These are phyloP conservation scores for Melanogrammus aeglefinus DNA, from an alignment of 2,797 vertebrate genomes.

Conservation along the genomic window DNA sequence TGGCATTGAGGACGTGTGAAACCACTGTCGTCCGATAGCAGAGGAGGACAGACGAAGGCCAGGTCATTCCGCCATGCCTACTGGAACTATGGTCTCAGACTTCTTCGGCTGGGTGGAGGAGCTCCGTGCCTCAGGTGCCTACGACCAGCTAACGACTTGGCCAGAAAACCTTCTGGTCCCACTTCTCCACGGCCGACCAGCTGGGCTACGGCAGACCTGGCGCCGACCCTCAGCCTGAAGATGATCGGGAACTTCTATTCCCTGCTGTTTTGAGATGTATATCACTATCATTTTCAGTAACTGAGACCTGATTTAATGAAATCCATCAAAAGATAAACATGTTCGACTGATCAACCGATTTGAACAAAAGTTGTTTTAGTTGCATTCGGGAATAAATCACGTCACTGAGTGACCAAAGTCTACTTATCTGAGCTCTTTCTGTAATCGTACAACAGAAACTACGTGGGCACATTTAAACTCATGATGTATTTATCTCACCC, in stretches of 20 bases:
- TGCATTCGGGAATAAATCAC: background rate
- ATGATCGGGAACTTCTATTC: slow-evolving; percentile 25
- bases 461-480: background rate
- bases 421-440: background rate
- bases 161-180: slow-evolving; percentile 62
- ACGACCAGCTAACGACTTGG: slow-evolving; percentile 54
- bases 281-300: background rate
- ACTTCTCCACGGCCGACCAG: slow-evolving; percentile 54
- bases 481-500: background rate
- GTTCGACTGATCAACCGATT: background rate
- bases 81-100: slow-evolving; percentile 65
- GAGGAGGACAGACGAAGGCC: slow-evolving; percentile 32
- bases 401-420: background rate
- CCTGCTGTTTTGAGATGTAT: background rate
- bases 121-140: slow-evolving; percentile 42
- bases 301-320: background rate
- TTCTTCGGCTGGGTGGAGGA: slow-evolving; percentile 65
- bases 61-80: slow-evolving; percentile 41
- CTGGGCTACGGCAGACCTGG: slow-evolving; percentile 55
- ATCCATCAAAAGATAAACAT: background rate
- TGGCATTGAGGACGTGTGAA: background rate
- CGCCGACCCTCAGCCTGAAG: slow-evolving; percentile 30
- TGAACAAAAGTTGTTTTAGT: background rate
- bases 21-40: background rate
- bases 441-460: background rate